A percentile compares a stretch with the other conserved stretches of the same genome.
phyloP scores from a whole-genome alignment of 1,140 invertebrate genomes.

The Cherax destructor region DNA sequence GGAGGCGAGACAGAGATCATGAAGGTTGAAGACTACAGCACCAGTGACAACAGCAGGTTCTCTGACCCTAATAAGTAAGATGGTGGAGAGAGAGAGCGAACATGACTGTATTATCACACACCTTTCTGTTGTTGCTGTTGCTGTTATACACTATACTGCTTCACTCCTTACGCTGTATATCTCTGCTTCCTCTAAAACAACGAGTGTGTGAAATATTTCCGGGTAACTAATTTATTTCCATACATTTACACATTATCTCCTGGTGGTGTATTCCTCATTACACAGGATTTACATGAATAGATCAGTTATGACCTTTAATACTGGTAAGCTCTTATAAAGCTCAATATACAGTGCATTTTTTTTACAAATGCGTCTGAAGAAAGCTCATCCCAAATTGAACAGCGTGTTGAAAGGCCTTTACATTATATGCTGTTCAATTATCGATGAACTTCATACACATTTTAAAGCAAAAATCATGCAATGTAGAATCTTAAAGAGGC shows the following conservation, averaged over 20 bases:
- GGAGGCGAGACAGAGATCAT: slow-evolving; percentile 85
- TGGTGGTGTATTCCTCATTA: not conserved
- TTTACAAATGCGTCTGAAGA: no score
- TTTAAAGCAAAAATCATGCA: no score
- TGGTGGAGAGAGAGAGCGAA: slow-evolving; percentile 8
- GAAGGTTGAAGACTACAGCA: slow-evolving; percentile 82
- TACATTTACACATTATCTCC: not conserved
- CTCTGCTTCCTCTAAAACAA: not conserved
- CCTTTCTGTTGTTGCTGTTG: not conserved
- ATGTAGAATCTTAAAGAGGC: no score
- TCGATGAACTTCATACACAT: no score
- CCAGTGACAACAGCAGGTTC: slow-evolving; percentile 40
- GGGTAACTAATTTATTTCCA: not conserved
- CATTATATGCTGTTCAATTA: no score
- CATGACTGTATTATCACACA: not conserved
- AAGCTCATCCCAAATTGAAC: no score
- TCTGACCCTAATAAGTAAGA: slow-evolving; percentile 65
- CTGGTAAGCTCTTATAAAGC: no score
- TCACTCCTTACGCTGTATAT: not conserved
- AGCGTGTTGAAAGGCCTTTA: no score
- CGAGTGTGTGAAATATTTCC: slow-evolving; percentile 3
- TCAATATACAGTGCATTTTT: no score
- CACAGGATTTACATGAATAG: not conserved
- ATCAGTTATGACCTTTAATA: no score
- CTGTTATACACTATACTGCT: not conserved